Evolutionary conservation across 2,888 invertebrate genomes (phyloP).

Genomic region (Ametastegia equiseti): DNA sequence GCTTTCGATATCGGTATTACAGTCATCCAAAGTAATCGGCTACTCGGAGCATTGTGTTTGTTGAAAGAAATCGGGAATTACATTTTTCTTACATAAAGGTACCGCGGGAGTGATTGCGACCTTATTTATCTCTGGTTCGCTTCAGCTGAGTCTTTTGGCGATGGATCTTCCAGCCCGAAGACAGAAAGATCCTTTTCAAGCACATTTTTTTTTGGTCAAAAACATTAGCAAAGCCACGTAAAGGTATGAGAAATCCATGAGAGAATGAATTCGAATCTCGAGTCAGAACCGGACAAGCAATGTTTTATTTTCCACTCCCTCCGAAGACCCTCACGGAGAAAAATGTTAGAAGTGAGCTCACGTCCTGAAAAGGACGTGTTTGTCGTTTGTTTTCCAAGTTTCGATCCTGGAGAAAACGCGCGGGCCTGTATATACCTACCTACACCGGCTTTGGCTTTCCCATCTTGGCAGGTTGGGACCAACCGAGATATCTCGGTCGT

Average conservation of each 20-base stretch:
- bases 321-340: neutral
- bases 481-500: constrained; percentile 40
- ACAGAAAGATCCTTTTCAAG: no score
- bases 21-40: neutral
- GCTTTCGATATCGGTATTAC: neutral
- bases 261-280: neutral
- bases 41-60: neutral
- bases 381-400: constrained; percentile 47
- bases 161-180: neutral
- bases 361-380: constrained; percentile 31
- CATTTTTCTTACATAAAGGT: no score
- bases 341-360: constrained; percentile 29
- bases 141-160: neutral
- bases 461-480: constrained; percentile 29
- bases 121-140: neutral
- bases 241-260: no score
- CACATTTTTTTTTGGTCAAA: no score
- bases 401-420: constrained; percentile 13
- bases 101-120: neutral
- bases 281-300: neutral
- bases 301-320: neutral
- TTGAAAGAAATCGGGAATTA: neutral
- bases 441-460: no score
- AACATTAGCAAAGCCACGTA: no score
- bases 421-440: no score